A percentile compares a stretch with the other conserved stretches of the same genome.
These are phyloP conservation scores for Aromia moschata DNA, from an alignment of 2,888 invertebrate species.

Conservation along the genomic window DNA sequence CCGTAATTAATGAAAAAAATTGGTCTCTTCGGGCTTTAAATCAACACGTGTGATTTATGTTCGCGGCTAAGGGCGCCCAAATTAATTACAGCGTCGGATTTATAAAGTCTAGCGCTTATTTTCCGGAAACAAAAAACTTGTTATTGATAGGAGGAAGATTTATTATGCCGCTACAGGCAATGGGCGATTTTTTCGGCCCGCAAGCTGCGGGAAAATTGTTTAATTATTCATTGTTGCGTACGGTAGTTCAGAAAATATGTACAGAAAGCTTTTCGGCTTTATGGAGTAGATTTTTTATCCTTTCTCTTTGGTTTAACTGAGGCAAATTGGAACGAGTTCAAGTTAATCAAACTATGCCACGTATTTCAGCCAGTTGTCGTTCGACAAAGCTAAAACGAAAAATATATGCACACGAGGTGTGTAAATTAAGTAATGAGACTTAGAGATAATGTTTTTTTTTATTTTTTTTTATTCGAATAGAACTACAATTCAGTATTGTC, in stretches of 20 bases:
- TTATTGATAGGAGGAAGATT: slow-evolving; percentile 20
- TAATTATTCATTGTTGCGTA: not conserved
- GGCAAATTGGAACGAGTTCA: no score
- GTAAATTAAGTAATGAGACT: no score
- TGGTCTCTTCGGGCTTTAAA: slow-evolving; percentile 17
- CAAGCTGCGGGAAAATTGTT: not conserved
- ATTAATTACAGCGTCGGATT: slow-evolving; percentile 21
- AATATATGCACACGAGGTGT: no score
- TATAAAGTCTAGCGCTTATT: slow-evolving; percentile 18
- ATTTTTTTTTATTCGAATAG: no score
- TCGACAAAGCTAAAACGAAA: no score
- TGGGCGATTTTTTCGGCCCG: not conserved
- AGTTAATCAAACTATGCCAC: no score
- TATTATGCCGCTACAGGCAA: slow-evolving; percentile 7
- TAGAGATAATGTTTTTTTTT: no score
- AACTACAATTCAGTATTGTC: no score
- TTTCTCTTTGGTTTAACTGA: no score
- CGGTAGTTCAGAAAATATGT: not conserved
- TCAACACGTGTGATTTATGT: slow-evolving; percentile 25
- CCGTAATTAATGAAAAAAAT: slow-evolving; percentile 29
- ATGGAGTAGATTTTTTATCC: no score
- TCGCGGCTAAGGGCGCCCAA: slow-evolving; percentile 11
- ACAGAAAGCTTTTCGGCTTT: not conserved
- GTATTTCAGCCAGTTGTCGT: no score
- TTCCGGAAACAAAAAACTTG: slow-evolving; percentile 12